Conservation (phyloP, 2,888 invertebrate genomes). For the Ypsolopha sequella region DNA sequence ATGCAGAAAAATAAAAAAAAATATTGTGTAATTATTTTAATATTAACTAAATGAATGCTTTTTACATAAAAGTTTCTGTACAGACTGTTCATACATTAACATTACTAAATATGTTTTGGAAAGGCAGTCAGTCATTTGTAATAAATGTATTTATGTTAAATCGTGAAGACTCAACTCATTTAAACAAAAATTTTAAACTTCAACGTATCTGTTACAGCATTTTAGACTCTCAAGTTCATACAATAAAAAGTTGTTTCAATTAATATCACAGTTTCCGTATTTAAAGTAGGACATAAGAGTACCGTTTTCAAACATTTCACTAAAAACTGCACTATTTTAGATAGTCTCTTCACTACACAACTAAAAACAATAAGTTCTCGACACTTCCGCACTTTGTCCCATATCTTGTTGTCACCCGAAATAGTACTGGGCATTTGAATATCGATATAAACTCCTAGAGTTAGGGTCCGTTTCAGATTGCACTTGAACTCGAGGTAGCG, state of each 20-base stretch:
- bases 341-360: constrained; percentile 49
- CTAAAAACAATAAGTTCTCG: constrained; percentile 73
- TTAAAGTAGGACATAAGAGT: constrained; percentile 52
- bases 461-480: constrained; percentile 64
- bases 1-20: neutral
- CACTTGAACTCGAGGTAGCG: constrained; percentile 52
- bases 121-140: constrained; percentile 17
- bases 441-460: constrained; percentile 74
- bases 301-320: constrained; percentile 4
- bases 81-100: constrained; percentile 17
- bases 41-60: constrained; percentile 47
- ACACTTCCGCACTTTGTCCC: constrained; percentile 61
- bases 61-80: constrained; percentile 57
- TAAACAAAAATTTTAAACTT: constrained; percentile 1
- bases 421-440: constrained; percentile 77
- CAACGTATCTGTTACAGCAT: constrained; percentile 4
- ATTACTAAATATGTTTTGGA: neutral
- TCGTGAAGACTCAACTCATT: constrained; percentile 2
- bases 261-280: constrained; percentile 69
- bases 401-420: constrained; percentile 81
- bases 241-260: constrained; percentile 29
- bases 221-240: constrained; percentile 3
- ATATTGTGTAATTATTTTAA: constrained; percentile 29
- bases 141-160: constrained; percentile 20
- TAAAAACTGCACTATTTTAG: constrained; percentile 9